These are phyloP conservation scores for Mixornis gularis DNA, from an alignment of 2,113 vertebrate genomes.

Conservation along the genomic window DNA sequence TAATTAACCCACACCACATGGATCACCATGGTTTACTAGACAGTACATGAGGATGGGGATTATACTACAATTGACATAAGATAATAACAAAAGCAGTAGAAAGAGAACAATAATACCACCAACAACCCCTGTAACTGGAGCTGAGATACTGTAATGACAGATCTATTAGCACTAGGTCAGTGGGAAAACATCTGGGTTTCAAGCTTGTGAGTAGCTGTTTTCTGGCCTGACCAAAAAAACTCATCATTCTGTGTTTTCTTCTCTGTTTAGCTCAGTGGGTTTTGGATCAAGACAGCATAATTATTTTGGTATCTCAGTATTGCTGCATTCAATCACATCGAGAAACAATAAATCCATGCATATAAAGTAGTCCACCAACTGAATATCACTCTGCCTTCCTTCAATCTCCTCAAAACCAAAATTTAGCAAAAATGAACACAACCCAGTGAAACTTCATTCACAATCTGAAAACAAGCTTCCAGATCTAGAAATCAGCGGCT, in stretches of 20 bases:
- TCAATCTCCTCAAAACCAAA: not conserved
- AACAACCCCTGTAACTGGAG: not conserved
- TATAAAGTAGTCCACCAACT: not conserved
- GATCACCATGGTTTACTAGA: not conserved
- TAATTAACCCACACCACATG: not conserved
- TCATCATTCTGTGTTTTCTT: not conserved
- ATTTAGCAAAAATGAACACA: not conserved
- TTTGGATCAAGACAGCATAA: not conserved
- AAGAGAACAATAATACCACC: not conserved
- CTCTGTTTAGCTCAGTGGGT: not conserved
- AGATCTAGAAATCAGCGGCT: not conserved
- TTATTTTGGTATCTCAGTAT: not conserved
- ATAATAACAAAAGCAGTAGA: not conserved
- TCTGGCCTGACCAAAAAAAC: not conserved
- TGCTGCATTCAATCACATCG: not conserved
- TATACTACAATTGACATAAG: not conserved
- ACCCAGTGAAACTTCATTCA: not conserved
- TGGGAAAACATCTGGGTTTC: not conserved
- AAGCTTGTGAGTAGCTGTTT: not conserved
- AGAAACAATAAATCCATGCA: not conserved
- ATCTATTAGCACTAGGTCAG: not conserved
- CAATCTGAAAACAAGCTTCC: not conserved
- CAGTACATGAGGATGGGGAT: not conserved
- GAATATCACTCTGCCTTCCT: not conserved
- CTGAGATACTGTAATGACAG: not conserved